phyloP scores from a whole-genome alignment of 2,113 vertebrate genomes.

The Chinchilla lanigera region DNA sequence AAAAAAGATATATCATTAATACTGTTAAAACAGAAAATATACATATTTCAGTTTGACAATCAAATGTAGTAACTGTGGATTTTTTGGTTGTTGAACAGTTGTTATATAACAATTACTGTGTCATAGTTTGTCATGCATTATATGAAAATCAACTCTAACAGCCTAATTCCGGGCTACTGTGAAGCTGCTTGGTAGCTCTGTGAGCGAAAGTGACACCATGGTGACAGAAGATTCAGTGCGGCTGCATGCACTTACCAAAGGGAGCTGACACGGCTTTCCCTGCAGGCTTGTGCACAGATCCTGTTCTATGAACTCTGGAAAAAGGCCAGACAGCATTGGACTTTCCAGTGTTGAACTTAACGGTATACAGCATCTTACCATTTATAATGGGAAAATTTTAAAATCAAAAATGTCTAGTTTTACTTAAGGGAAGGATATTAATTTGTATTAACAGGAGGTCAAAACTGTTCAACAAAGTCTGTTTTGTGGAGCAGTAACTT shows the following conservation, averaged over 20 bases:
- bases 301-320: not conserved
- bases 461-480: conserved; percentile 72
- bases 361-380: conserved; percentile 63
- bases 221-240: not conserved
- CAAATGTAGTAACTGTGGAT: not conserved
- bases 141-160: not conserved
- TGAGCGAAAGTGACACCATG: not conserved
- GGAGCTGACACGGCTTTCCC: rapidly evolving
- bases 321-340: not conserved
- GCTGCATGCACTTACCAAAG: not conserved
- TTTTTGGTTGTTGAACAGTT: conserved; percentile 59
- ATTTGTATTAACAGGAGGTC: conserved; percentile 68
- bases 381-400: conserved; percentile 68
- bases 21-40: conserved; percentile 70
- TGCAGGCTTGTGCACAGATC: rapidly evolving
- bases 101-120: conserved; percentile 50
- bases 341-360: not conserved
- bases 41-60: conserved; percentile 70
- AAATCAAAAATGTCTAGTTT: conserved; percentile 78
- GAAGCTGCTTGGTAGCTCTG: not conserved
- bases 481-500: conserved; percentile 65
- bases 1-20: conserved; percentile 75
- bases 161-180: not conserved
- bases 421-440: conserved; percentile 71
- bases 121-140: not conserved